These are phyloP conservation scores for Miichthys miiuy DNA, from an alignment of 2,797 vertebrate species.

Conservation along the genomic window DNA sequence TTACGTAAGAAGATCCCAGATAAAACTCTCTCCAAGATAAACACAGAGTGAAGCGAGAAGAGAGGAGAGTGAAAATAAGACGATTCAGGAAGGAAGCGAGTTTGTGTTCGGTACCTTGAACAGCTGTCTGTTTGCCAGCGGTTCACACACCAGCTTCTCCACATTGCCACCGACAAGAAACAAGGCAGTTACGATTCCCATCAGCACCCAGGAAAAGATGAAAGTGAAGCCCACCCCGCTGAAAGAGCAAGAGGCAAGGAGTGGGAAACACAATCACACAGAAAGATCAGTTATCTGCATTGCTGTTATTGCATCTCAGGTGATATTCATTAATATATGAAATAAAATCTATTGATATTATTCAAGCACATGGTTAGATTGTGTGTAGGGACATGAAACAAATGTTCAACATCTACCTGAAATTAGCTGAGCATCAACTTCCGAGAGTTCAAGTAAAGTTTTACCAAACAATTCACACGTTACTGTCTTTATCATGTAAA, in stretches of 20 bases:
- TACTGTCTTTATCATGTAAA: too few relatives aligned
- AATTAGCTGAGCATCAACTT: neutral
- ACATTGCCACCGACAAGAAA: slow-evolving; percentile 93
- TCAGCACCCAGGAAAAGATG: slow-evolving; percentile 93
- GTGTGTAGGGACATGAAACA: neutral
- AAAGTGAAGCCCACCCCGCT: slow-evolving; percentile 96
- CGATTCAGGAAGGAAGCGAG: neutral
- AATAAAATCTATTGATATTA: neutral
- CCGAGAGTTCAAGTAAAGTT: neutral
- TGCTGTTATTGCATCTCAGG: neutral
- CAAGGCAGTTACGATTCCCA: slow-evolving; percentile 88
- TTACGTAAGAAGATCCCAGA: slow-evolving; percentile 6
- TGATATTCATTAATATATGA: neutral
- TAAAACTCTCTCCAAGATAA: slow-evolving; percentile 22
- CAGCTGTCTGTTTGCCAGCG: slow-evolving; percentile 90
- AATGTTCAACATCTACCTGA: neutral
- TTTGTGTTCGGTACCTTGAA: slow-evolving; percentile 87
- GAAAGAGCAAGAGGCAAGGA: slow-evolving; percentile 47
- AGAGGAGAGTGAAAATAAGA: slow-evolving; percentile 6
- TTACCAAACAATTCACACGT: neutral
- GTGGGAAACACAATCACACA: slow-evolving; percentile 3
- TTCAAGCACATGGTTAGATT: neutral
- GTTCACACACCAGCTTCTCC: slow-evolving; percentile 95
- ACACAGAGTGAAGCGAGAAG: neutral
- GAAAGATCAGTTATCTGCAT: neutral